Percentiles rank a stretch among this genome's conserved stretches.
Conservation (phyloP, 2,113 vertebrate species). For the Hemiprocne comata region DNA sequence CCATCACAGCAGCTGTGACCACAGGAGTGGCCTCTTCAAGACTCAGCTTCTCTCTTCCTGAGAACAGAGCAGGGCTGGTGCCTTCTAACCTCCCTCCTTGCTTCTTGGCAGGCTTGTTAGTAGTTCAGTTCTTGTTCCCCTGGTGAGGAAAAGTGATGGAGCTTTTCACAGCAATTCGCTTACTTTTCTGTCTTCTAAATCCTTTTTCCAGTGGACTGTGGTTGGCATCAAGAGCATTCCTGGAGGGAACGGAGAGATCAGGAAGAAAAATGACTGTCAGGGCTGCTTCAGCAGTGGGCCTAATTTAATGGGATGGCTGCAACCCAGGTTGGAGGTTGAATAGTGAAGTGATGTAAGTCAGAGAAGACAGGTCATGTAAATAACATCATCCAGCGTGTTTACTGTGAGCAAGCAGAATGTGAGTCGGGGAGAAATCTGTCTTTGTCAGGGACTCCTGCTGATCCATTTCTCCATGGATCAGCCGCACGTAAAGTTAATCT, state of each 20-base stretch:
- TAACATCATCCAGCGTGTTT: not conserved
- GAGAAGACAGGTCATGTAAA: constrained; percentile 1
- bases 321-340: not conserved
- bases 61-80: not conserved
- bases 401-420: constrained; percentile 60
- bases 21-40: not conserved
- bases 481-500: constrained; percentile 29
- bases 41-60: not conserved
- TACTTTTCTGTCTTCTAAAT: not conserved
- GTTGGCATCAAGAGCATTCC: not conserved
- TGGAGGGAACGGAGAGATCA: not conserved
- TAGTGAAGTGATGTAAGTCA: not conserved
- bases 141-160: not conserved
- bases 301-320: not conserved
- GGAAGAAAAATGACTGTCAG: not conserved
- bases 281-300: not conserved
- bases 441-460: constrained; percentile 50
- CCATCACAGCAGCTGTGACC: not conserved
- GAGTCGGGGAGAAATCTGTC: constrained; percentile 20
- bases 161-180: not conserved
- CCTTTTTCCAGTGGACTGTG: rapidly evolving
- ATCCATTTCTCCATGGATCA: constrained; percentile 52
- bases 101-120: not conserved
- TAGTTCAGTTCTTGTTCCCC: not conserved
- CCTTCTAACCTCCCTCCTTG: not conserved